Evolutionary conservation across 2,113 vertebrate genomes (phyloP), one percentile per base, ranked within the genome.

Genomic region (Panthera uncia): DNA sequence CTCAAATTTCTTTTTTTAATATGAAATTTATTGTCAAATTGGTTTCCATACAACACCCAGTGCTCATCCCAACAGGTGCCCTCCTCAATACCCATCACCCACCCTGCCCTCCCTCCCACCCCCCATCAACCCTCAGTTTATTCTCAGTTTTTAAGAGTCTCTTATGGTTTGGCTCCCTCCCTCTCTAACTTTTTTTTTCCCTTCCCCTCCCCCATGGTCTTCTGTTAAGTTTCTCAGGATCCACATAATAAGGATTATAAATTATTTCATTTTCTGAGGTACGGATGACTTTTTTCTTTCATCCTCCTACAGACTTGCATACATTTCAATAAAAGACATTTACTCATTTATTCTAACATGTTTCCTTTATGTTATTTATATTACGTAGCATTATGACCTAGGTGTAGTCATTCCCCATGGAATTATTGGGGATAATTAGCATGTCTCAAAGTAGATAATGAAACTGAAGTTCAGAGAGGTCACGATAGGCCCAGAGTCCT

Each of bases 291-390:
- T 71, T 55, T 94, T 95, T 84, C 4, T 57, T 89, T 93, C 6
- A 61, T 96, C 94, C 93, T 38, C 65, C 14, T 21, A 81, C 2
- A 88, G 55, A 55, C 1, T 88, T 90, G n/a, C 15, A 41, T 88
- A 63, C 0, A 52, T n/a, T 88, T 96, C 4, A 61, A 63, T 73
- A 84, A 63, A 94, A 87, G n/a, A 1, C 25, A 31, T 73, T 90
- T 89, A 66, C 8, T 71, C 14, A 27, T 69, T 95, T 69, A 92
- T 88, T 73, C 23, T 83, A 41, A 38, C 3, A 25, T 45, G 11
- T 82, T 91, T 81, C 19, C 48, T 48, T 87, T 84, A 52, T 88
- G 92, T 61, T 73, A 79, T 78, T 94, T 95, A 95, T 68, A 50
- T 61, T 80, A 7, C 25, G 74, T 79, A 86, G 8, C 14, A 63